Evolutionary conservation across 2,113 vertebrate species (phyloP).

Genomic region (Gadus macrocephalus): DNA sequence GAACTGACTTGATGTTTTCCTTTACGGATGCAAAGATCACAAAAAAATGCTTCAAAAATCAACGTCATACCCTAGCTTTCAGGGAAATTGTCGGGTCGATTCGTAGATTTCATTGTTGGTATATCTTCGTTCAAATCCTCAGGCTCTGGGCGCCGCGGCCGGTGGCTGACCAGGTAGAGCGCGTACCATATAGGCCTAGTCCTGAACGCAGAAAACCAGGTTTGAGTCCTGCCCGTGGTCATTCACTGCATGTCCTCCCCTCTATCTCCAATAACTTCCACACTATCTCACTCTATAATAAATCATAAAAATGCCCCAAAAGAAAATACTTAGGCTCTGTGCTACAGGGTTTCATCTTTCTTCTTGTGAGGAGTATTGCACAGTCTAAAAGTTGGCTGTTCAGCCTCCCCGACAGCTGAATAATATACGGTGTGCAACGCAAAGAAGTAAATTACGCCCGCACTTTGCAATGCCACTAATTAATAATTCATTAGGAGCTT

Average conservation of each 20-base stretch:
- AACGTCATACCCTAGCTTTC: slow-evolving; percentile 26
- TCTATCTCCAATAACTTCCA: too few species aligned
- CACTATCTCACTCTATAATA: too few species aligned
- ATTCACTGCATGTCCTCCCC: too few species aligned
- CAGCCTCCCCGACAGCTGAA: slow-evolving; percentile 49
- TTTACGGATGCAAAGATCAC: too few species aligned
- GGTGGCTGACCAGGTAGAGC: too few species aligned
- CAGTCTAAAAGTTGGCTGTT: slow-evolving; percentile 52
- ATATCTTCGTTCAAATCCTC: slow-evolving; percentile 50
- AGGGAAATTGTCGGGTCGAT: slow-evolving; percentile 27
- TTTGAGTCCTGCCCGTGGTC: too few species aligned
- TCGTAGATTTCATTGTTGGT: slow-evolving; percentile 49
- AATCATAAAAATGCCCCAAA: too few species aligned
- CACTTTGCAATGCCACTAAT: slow-evolving; percentile 56
- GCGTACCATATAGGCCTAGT: too few species aligned
- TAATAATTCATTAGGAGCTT: slow-evolving; percentile 73
- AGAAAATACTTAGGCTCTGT: slow-evolving; percentile 29
- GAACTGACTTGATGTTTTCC: too few species aligned
- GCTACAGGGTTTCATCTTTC: slow-evolving; percentile 41
- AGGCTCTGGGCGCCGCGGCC: too few species aligned
- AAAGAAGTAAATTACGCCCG: slow-evolving; percentile 63
- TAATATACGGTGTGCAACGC: slow-evolving; percentile 62
- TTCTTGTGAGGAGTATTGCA: slow-evolving; percentile 68
- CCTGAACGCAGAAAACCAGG: too few species aligned
- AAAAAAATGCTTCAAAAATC: slow-evolving; percentile 43